Conservation (phyloP, 1,140 invertebrate genomes). For the Pogonomyrmex barbatus region DNA sequence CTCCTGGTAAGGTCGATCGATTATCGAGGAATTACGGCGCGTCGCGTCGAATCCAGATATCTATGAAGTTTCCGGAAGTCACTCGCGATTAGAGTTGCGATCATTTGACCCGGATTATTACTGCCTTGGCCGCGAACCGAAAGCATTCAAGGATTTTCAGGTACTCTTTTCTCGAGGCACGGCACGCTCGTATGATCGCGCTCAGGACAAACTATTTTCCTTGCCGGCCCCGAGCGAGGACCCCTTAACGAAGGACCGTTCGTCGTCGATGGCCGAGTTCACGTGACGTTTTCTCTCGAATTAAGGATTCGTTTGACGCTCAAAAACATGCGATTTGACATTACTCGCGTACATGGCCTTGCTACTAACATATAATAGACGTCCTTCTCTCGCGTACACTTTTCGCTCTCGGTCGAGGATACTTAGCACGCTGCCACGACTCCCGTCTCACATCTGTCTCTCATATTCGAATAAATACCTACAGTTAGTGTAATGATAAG, state of each 20-base stretch:
- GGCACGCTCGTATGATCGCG: conserved; percentile 18
- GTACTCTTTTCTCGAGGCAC: conserved; percentile 57
- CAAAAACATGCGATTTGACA: conserved; percentile 22
- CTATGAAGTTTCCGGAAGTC: background rate
- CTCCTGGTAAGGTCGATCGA: background rate
- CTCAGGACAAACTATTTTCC: conserved; percentile 17
- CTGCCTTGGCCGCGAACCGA: conserved; percentile 17
- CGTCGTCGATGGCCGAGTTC: conserved; percentile 28
- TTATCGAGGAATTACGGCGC: conserved; percentile 25
- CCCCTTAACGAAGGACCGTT: conserved; percentile 65
- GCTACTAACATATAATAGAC: conserved; percentile 10
- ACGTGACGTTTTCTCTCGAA: conserved; percentile 18
- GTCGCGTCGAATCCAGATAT: conserved; percentile 14
- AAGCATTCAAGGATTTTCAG: conserved; percentile 54
- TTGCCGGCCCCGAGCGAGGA: conserved; percentile 20
- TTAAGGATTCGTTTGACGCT: conserved; percentile 25
- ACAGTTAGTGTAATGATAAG: conserved; percentile 80
- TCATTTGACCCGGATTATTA: background rate
- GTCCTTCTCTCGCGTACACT: background rate
- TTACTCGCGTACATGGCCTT: conserved; percentile 27
- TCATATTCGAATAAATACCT: conserved; percentile 82
- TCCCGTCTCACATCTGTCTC: conserved; percentile 54
- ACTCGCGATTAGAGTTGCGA: background rate
- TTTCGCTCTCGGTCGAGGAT: conserved; percentile 70
- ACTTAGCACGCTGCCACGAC: conserved; percentile 76